Evolutionary conservation across 2,888 invertebrate genomes (phyloP).

Genomic region (Sipha maydis): DNA sequence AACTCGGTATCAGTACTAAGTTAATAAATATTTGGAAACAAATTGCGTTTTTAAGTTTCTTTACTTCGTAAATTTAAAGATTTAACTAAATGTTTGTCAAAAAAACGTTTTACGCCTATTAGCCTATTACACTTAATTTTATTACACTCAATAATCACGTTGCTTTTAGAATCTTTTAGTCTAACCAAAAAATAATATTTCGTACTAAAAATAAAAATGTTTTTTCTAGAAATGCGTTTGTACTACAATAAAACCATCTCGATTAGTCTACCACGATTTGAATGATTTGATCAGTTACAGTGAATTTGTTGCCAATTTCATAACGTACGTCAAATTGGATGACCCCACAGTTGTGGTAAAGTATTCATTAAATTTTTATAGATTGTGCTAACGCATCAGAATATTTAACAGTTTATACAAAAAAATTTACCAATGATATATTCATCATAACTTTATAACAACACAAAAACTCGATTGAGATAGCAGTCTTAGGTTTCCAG

Average conservation of each 20-base stretch:
- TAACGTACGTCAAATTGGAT: conserved; percentile 33
- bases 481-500: not conserved
- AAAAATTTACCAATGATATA: too few species aligned
- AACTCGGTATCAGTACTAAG: not conserved
- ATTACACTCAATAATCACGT: too few species aligned
- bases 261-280: conserved; percentile 28
- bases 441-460: not conserved
- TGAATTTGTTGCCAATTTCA: conserved; percentile 36
- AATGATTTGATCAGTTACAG: conserved; percentile 32
- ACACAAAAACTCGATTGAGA: not conserved
- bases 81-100: too few species aligned
- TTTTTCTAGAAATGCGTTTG: conserved; percentile 52
- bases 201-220: not conserved
- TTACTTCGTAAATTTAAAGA: too few species aligned
- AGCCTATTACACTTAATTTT: too few species aligned
- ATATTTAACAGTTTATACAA: not conserved
- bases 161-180: too few species aligned
- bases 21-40: not conserved
- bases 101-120: too few species aligned
- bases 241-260: conserved; percentile 44
- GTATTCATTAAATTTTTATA: not conserved
- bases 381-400: not conserved
- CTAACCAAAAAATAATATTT: too few species aligned
- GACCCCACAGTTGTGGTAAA: conserved; percentile 30
- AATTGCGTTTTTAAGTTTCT: too few species aligned